phyloP scores from a whole-genome alignment of 2,888 invertebrate genomes.

The Arenicola marina region DNA sequence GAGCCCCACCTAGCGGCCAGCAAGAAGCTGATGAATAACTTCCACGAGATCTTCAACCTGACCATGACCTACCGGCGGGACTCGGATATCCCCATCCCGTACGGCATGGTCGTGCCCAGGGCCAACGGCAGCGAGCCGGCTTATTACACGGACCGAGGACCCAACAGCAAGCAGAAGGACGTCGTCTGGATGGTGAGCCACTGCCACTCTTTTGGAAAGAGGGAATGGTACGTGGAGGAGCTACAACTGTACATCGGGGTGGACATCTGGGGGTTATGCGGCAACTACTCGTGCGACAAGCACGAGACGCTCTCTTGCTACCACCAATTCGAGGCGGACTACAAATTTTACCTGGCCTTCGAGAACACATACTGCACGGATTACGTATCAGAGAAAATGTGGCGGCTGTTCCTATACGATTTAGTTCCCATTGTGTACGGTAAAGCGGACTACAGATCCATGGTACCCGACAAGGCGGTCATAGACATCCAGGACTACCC shows the following conservation, averaged over 20 bases:
- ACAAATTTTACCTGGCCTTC: constrained; percentile 1
- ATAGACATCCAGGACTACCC: background rate
- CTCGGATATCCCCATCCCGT: constrained; percentile 6
- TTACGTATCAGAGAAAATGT: background rate
- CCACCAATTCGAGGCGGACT: background rate
- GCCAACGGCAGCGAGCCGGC: background rate
- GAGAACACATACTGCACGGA: constrained; percentile 3
- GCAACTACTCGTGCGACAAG: background rate
- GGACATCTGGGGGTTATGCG: background rate
- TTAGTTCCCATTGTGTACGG: background rate
- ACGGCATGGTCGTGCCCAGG: background rate
- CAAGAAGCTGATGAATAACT: background rate
- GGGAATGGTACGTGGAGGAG: constrained; percentile 1
- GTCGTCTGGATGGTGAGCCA: constrained; percentile 2
- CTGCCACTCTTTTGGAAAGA: background rate
- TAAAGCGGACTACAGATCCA: background rate
- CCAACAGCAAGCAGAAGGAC: background rate
- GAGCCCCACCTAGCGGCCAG: background rate
- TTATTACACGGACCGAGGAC: background rate
- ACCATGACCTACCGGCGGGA: constrained; percentile 1
- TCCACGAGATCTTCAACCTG: constrained; percentile 4
- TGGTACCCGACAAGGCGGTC: background rate
- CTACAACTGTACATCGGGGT: background rate
- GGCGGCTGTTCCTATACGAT: background rate
- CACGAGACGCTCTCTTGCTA: background rate